Evolutionary conservation across 1,140 invertebrate genomes (phyloP), one percentile per base, ranked within the genome.

Genomic region (Coenobita brevimanus): DNA sequence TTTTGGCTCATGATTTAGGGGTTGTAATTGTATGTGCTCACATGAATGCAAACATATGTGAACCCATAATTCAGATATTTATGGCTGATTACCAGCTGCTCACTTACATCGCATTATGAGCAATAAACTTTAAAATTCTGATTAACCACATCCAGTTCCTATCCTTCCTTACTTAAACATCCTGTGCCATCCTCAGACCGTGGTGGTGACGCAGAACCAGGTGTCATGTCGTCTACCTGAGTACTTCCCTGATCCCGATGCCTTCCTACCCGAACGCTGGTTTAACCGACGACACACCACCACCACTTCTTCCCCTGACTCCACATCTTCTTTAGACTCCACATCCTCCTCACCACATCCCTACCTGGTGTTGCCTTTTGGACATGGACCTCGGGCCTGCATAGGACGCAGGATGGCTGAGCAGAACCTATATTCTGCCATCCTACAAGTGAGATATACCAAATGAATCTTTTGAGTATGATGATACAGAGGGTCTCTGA

Each of bases 131-230:
- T n/a, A n/a, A n/a, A n/a, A n/a, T n/a, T n/a, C n/a, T n/a, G n/a
- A n/a, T n/a, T n/a, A n/a, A n/a, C n/a, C n/a, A n/a, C n/a, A n/a
- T n/a, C n/a, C n/a, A n/a, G n/a, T n/a, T n/a, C n/a, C n/a, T n/a
- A n/a, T n/a, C n/a, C n/a, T n/a, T n/a, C n/a, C n/a, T n/a, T n/a
- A n/a, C n/a, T n/a, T 50, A 17, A 50, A 73, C 27, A 30, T 41
- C 6, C 41, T 73, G 6, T 6, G 4, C 75, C 24, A 4, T 62
- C 27, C 8, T 21, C 82, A 90, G 89, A 98, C 97, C 0, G 94
- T 96, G 1, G 94, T 97, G 21, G 96, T 98, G 4, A 97, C 97
- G 17, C 96, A 98, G 91, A 98, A 98, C 91, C 96, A 97, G 94
- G 93, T 97, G 1, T 94, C 95, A 0, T 97, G 95, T 89, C 94